Percentiles rank a stretch among this genome's conserved stretches.
These are phyloP conservation scores for Antechinus stuartii DNA, from an alignment of 2,113 vertebrate genomes.

Conservation along the genomic window DNA sequence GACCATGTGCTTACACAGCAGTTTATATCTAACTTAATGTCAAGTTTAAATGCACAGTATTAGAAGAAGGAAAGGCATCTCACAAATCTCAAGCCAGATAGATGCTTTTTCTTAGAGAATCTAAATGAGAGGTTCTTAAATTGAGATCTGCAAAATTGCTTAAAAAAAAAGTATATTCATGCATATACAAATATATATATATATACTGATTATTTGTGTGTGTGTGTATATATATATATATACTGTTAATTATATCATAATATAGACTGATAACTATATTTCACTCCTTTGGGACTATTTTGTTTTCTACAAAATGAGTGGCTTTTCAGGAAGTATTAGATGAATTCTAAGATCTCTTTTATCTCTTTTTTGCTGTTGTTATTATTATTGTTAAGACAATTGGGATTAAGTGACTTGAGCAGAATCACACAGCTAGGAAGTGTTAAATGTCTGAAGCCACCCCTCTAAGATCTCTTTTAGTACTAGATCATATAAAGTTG, in stretches of 20 bases:
- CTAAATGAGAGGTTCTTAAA: not conserved
- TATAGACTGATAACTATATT: not conserved
- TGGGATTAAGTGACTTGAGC: no score
- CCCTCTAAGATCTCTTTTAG: not conserved
- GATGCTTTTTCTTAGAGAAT: not conserved
- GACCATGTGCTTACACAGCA: not conserved
- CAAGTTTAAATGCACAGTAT: not conserved
- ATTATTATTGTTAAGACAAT: no score
- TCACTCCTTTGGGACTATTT: not conserved
- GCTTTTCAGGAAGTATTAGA: not conserved
- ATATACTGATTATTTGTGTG: no score
- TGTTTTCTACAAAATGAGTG: not conserved
- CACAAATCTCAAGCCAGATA: conserved; percentile 28
- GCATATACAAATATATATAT: no score
- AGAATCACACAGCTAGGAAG: no score
- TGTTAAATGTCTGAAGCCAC: no score
- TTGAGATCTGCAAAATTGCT: not conserved
- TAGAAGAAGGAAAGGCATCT: not conserved
- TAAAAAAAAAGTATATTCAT: no score
- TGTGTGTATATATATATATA: not conserved
- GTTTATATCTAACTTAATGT: not conserved
- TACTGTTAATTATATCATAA: not conserved
- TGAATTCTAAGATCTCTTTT: not conserved
- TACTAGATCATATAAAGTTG: not conserved
- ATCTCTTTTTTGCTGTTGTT: not conserved